Base-by-base conservation (phyloP, 2,888 invertebrate species). In the Phrixothrix hirtus region DNA sequence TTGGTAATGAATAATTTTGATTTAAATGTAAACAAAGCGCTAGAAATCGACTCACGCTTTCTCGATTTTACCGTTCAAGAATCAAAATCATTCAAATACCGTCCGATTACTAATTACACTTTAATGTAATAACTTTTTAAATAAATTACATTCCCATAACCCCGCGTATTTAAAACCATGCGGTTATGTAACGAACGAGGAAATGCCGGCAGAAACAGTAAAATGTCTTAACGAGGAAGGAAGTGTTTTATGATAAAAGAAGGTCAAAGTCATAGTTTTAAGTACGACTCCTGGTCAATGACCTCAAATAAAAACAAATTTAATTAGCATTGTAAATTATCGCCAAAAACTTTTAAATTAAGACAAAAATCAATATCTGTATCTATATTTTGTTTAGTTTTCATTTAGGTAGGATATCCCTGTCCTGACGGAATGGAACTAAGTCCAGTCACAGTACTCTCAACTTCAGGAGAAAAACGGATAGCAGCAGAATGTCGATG, bases 361-460 rank as follows among this genome's bases (percentile, higher is more conserved):
- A 31, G 12, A 31, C 11, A 4, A 31, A 6, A 36, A 36, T 5
- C 16, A 25, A 21, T 15, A 35, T 36, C 29, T 36, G 39, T 21
- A 30, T 32, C 34, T 39, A 32, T 31, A 48, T 38, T 25, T 46
- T 30, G 30, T 45, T 41, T 31, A 52, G 46, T 36, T 16, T 37
- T 13, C n/a, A 48, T 62, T 50, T 63, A 82, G 81, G 74, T 82
- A 16, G 91, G 91, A 9, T 81, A 86, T 61, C 92, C 92, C 0
- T 92, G 92, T 67, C 88, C 90, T 0, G 87, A 88, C 0, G 89
- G 88, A 6, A 91, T 91, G 83, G 92, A 92, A 75, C 75, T 92
- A 16, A 86, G 86, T 57, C 89, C 90, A 0, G 81, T 77, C 1
- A 61, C 69, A 2, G 81, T 78, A 1, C 59, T 67, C 1, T 63